phyloP scores from a whole-genome alignment of 2,113 vertebrate species.

The Cottus gobio region DNA sequence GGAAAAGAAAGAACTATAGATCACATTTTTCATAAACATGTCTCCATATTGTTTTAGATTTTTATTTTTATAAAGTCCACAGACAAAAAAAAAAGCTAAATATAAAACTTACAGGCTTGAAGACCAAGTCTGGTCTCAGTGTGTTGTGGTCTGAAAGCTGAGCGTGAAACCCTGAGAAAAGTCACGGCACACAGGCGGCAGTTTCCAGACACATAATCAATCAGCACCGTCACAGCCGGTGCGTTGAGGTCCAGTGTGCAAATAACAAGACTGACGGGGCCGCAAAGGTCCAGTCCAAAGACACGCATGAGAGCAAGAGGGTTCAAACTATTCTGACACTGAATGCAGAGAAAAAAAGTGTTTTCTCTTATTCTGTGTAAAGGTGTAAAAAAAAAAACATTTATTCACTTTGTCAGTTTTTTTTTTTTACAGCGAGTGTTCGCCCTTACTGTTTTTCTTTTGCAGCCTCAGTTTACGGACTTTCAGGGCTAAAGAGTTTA shows the following conservation, averaged over 20 bases:
- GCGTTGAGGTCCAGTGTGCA: conserved; percentile 42
- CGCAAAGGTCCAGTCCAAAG: not conserved
- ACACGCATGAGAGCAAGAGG: not conserved
- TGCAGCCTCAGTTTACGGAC: not conserved
- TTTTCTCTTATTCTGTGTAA: not conserved
- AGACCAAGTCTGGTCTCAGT: conserved; percentile 26
- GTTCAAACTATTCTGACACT: not conserved
- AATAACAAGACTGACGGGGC: conserved; percentile 2
- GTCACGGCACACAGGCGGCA: conserved; percentile 2
- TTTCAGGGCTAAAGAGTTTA: not conserved
- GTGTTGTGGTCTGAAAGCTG: conserved; percentile 28
- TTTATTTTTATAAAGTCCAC: not conserved
- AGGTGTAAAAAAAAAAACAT: not conserved
- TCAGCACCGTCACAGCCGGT: conserved; percentile 1
- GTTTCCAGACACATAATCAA: not conserved
- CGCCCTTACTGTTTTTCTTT: too few species aligned
- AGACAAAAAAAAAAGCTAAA: not conserved
- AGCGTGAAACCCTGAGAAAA: conserved; percentile 46
- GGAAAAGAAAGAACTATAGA: not conserved
- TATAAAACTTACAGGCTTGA: conserved; percentile 11
- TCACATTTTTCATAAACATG: not conserved
- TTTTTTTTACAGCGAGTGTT: too few species aligned
- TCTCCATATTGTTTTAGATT: not conserved
- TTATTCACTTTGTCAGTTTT: not conserved
- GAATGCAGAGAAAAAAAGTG: not conserved